A percentile compares a stretch with the other conserved stretches of the same genome.
phyloP scores from a whole-genome alignment of 1,140 invertebrate genomes.

The Drosophila tristis region DNA sequence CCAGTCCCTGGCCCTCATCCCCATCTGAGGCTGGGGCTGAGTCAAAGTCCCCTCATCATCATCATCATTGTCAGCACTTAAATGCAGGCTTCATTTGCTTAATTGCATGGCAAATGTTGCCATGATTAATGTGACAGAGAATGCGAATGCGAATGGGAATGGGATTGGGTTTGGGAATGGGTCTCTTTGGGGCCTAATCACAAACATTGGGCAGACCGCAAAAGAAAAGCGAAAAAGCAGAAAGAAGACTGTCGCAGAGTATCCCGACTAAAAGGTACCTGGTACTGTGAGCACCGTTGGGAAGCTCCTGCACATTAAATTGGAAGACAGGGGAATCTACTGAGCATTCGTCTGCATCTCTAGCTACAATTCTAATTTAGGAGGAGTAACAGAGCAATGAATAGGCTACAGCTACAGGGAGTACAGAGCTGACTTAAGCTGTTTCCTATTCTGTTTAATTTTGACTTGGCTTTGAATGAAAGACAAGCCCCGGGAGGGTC shows the following conservation, averaged over 20 bases:
- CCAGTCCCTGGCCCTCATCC: not conserved
- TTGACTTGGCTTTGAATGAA: no score
- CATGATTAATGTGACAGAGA: slow-evolving; percentile 74
- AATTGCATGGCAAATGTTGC: slow-evolving; percentile 77
- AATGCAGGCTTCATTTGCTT: slow-evolving; percentile 81
- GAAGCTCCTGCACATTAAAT: no score
- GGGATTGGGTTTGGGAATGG: slow-evolving; percentile 19
- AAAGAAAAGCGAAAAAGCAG: slow-evolving; percentile 15
- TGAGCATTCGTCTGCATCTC: no score
- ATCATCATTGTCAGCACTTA: slow-evolving; percentile 73
- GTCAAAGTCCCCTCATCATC: slow-evolving; percentile 33
- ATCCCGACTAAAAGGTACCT: no score
- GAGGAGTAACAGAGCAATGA: no score
- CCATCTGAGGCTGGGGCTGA: not conserved
- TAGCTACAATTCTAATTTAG: no score
- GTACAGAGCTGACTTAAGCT: no score
- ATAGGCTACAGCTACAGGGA: no score
- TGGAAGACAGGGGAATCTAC: no score
- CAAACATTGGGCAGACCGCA: slow-evolving; percentile 19
- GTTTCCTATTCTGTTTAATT: no score
- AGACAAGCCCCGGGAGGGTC: no score
- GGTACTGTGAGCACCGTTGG: no score
- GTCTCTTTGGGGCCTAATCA: slow-evolving; percentile 27
- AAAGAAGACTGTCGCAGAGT: slow-evolving; percentile 6
- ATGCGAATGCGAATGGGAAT: slow-evolving; percentile 22